Conservation (phyloP, 1,140 invertebrate species). For the Geopemphigus sp. region DNA sequence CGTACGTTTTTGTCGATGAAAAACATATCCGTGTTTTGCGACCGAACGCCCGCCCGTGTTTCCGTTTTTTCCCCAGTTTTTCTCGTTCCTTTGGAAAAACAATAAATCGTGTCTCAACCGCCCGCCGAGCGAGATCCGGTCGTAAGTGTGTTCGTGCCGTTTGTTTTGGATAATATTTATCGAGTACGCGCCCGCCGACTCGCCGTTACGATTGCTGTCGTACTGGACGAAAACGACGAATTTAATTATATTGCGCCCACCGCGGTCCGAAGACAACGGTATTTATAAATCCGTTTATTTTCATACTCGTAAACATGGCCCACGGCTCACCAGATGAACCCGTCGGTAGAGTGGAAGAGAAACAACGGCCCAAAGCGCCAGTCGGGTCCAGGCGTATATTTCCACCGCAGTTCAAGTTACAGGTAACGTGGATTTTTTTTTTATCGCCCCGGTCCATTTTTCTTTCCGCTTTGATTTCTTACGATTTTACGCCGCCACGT, state of each 20-base stretch:
- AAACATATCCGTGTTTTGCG: too few species aligned
- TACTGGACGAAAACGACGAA: too few species aligned
- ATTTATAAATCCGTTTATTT: too few species aligned
- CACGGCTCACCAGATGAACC: slow-evolving; percentile 57
- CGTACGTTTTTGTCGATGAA: too few species aligned
- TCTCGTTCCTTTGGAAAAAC: neutral
- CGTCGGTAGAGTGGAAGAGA: slow-evolving; percentile 57
- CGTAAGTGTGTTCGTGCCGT: neutral
- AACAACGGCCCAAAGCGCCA: slow-evolving; percentile 27
- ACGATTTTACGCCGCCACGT: neutral
- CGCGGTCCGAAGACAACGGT: neutral
- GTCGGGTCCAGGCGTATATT: slow-evolving; percentile 79
- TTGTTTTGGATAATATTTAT: neutral
- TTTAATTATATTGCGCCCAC: neutral
- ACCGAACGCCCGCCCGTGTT: neutral
- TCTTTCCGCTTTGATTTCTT: slow-evolving; percentile 10
- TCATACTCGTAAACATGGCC: slow-evolving; percentile 56
- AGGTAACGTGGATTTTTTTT: slow-evolving; percentile 18
- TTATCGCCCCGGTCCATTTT: neutral
- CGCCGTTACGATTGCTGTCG: neutral
- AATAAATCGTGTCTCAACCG: too few species aligned
- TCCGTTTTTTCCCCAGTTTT: neutral
- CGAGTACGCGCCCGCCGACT: too few species aligned
- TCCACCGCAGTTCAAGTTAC: slow-evolving; percentile 70
- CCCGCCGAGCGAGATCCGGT: too few species aligned